Evolutionary conservation across 2,888 invertebrate species (phyloP).

Genomic region (Cataglyphis albicans): DNA sequence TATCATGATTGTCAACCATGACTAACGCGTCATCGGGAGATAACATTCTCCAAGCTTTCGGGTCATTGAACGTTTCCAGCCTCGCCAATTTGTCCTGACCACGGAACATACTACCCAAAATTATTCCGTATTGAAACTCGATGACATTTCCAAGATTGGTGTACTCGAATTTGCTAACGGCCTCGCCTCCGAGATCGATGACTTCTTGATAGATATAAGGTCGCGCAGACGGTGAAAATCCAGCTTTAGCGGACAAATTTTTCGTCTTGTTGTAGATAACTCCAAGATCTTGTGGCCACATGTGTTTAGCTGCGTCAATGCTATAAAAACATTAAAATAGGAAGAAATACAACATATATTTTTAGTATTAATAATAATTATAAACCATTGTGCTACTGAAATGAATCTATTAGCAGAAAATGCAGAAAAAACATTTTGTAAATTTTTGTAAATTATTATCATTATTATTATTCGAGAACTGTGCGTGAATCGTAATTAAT

Average conservation of each 20-base stretch:
- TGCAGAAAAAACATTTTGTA: not conserved
- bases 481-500: conserved; percentile 6
- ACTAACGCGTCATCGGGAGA: conserved; percentile 89
- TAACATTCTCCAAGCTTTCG: conserved; percentile 89
- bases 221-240: conserved; percentile 88
- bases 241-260: conserved; percentile 88
- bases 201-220: conserved; percentile 92
- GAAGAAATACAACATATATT: not conserved
- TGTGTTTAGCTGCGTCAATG: conserved; percentile 92
- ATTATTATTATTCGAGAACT: not conserved
- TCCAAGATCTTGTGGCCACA: conserved; percentile 91
- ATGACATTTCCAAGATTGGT: conserved; percentile 88
- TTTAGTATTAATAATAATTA: not conserved
- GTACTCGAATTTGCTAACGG: conserved; percentile 84
- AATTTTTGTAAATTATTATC: not conserved
- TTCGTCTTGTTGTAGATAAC: conserved; percentile 89
- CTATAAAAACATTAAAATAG: conserved; percentile 82
- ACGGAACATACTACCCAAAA: conserved; percentile 87
- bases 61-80: conserved; percentile 88
- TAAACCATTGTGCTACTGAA: not conserved
- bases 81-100: conserved; percentile 89
- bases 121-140: conserved; percentile 90
- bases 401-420: not conserved
- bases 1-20: conserved; percentile 97
- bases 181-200: conserved; percentile 89